Base-by-base conservation (phyloP, 2,888 invertebrate genomes). In the Mesoligia furuncula region DNA sequence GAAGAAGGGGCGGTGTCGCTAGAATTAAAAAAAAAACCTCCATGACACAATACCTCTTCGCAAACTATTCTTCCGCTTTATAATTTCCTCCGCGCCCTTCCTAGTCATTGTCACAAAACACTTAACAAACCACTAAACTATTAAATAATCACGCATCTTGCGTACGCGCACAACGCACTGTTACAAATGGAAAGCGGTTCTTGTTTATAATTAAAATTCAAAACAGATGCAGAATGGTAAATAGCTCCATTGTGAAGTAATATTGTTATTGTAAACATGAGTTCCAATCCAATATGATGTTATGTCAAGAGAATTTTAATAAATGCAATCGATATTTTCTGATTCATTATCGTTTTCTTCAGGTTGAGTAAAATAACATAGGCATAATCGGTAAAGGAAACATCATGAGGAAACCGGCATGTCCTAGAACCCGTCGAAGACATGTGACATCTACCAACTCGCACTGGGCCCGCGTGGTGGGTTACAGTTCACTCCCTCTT, bases 61-160 rank as follows among this genome's bases (percentile, higher is more conserved):
- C 77, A 95, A 92, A 83, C 91, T 93, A 45, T 88, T 89, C 66
- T 93, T 95, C 77, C 92, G 88, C 20, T 77, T 90, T 54, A 87
- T 92, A 64, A 95, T 94, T 73, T 95, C 95, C 31, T 95, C 94
- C 0, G 87, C 90, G 0, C 91, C 90, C 83, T 91, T 92, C 64
- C 84, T 88, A 3, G 89, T 89, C 91, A 93, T 92, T 79, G 72
- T 88, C 70, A 65, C 17, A 27, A 64, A 73, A 76, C 66, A 70
- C 51, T 73, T 70, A 11, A 36, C n/a, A 24, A 48, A 54, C 27
- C 83, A 78, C 79, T 67, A 64, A 24, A 59, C 20, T 39, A 73
- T 73, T 66, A 57, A 51, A 72, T 65, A 75, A 70, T 62, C 17
- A 61, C 71, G 36, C 83, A 85, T 80, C 31, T 42, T 73, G 73